phyloP scores from a whole-genome alignment of 2,888 invertebrate species.

The Flexamia atlantica region DNA sequence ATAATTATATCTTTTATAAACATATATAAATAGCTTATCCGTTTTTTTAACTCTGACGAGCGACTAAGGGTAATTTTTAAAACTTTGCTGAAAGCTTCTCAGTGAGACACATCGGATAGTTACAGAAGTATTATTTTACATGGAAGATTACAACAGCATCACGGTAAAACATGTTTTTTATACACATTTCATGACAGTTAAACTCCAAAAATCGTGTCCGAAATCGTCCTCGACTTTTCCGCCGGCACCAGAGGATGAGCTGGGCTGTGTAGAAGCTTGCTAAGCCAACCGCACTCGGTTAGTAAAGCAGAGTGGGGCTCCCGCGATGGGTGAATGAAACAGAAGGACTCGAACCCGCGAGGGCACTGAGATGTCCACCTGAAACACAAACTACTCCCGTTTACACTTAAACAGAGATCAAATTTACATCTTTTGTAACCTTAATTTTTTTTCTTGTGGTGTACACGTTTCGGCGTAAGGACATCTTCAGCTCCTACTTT shows the following conservation, averaged over 20 bases:
- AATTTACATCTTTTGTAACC: too few species aligned
- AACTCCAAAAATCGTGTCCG: too few species aligned
- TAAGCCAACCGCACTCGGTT: conserved; percentile 46
- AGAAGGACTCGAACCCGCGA: conserved; percentile 21
- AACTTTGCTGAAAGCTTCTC: background rate
- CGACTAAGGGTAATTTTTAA: too few species aligned
- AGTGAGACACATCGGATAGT: background rate
- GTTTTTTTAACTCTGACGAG: too few species aligned
- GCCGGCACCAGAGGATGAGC: conserved; percentile 34
- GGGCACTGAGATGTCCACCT: conserved; percentile 20
- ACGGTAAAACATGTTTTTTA: background rate
- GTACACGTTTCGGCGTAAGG: too few species aligned
- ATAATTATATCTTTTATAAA: too few species aligned
- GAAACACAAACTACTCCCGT: background rate
- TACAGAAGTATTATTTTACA: background rate
- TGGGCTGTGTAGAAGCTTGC: conserved; percentile 47
- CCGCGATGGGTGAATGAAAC: conserved; percentile 22
- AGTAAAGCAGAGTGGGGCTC: conserved; percentile 37
- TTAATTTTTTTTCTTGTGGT: too few species aligned
- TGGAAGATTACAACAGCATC: background rate
- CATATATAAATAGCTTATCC: too few species aligned
- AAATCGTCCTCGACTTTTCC: background rate
- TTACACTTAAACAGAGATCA: too few species aligned
- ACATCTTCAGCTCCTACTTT: too few species aligned
- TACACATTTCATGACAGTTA: background rate